phyloP scores from a whole-genome alignment of 2,797 vertebrate genomes.

The Semaprochilodus insignis region DNA sequence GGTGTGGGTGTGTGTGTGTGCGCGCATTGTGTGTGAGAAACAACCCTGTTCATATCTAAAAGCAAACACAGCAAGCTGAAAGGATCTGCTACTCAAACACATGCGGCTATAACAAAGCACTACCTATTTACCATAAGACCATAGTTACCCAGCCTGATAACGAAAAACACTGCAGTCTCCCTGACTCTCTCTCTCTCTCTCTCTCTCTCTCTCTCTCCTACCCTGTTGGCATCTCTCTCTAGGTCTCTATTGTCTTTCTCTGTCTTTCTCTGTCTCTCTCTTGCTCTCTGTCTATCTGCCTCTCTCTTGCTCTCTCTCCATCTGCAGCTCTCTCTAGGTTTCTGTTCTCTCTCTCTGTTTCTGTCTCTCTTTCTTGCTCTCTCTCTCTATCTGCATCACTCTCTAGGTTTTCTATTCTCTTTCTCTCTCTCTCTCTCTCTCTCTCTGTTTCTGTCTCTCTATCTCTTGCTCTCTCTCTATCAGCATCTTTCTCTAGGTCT shows the following conservation, averaged over 20 bases:
- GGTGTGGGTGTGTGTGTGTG: not conserved
- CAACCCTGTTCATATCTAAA: constrained; percentile 8
- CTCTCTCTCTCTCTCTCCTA: not conserved
- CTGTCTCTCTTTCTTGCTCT: not conserved
- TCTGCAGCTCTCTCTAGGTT: not conserved
- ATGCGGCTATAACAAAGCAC: not conserved
- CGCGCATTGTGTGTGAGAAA: constrained; percentile 14
- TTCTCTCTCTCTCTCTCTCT: not conserved
- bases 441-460: not conserved
- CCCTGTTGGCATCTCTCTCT: not conserved
- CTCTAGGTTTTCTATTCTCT: too few species aligned
- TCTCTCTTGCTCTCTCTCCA: not conserved
- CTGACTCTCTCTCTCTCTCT: not conserved
- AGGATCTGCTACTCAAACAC: constrained; percentile 11
- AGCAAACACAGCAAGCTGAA: constrained; percentile 23
- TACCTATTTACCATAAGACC: constrained; percentile 29
- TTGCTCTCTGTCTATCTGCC: not conserved
- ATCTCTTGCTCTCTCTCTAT: not conserved
- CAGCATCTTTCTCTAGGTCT: not conserved
- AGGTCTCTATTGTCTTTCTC: not conserved
- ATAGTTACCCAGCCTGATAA: constrained; percentile 20
- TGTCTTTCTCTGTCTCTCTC: not conserved
- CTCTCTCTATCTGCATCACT: not conserved
- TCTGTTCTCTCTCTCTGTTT: not conserved
- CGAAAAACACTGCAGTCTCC: constrained; percentile 3